These are phyloP conservation scores for Globia sparganii DNA, from an alignment of 2,888 invertebrate genomes.

Conservation along the genomic window DNA sequence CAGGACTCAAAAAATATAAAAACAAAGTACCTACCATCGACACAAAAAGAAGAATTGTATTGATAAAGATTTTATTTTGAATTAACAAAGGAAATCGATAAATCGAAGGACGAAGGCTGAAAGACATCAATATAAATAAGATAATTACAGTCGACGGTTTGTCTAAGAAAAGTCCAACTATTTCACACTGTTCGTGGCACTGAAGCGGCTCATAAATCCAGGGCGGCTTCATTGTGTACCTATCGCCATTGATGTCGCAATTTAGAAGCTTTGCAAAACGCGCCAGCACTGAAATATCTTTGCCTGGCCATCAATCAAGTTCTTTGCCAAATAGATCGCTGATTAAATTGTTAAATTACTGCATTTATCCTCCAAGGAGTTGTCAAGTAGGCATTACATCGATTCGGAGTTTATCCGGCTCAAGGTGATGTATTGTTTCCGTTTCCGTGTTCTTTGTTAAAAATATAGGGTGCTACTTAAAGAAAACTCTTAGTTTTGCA, in stretches of 20 bases:
- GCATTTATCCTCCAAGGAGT: conserved; percentile 62
- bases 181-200: conserved; percentile 63
- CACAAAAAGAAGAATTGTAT: background rate
- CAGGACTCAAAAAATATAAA: background rate
- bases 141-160: conserved; percentile 68
- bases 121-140: conserved; percentile 59
- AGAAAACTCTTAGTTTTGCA: background rate
- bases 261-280: conserved; percentile 76
- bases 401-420: conserved; percentile 57
- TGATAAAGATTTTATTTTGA: conserved; percentile 8
- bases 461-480: background rate
- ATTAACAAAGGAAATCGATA: conserved; percentile 15
- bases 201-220: conserved; percentile 78
- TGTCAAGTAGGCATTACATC: conserved; percentile 54
- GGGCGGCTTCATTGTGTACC: conserved; percentile 79
- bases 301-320: conserved; percentile 83
- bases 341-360: conserved; percentile 85
- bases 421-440: conserved; percentile 49
- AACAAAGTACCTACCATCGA: background rate
- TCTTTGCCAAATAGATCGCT: conserved; percentile 82
- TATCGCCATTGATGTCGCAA: conserved; percentile 81
- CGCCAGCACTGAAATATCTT: conserved; percentile 81
- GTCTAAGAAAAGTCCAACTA: conserved; percentile 67
- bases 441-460: conserved; percentile 19
- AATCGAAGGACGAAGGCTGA: conserved; percentile 20